These are phyloP conservation scores for Cryptocheilus praepositus DNA, from an alignment of 2,888 invertebrate genomes.

Conservation along the genomic window DNA sequence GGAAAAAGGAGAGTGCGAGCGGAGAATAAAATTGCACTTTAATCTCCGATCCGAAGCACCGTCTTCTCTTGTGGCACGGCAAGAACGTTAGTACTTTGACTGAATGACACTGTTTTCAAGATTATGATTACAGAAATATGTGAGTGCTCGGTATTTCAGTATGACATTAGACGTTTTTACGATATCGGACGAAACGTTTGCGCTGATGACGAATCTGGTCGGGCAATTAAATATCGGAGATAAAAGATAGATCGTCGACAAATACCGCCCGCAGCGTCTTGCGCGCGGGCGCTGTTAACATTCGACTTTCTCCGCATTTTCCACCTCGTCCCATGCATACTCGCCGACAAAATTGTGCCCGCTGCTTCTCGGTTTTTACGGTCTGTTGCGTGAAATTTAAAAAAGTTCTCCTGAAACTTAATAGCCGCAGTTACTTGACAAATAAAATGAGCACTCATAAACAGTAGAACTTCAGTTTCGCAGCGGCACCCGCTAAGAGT, in stretches of 20 bases:
- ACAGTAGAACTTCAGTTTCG: too few species aligned
- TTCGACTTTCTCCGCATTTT: neutral
- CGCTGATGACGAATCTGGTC: constrained; percentile 43
- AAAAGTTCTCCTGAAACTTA: too few species aligned
- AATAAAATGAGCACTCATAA: too few species aligned
- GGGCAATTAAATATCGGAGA: constrained; percentile 67
- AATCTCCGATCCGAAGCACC: constrained; percentile 18
- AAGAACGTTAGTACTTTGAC: constrained; percentile 20
- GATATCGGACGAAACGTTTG: neutral
- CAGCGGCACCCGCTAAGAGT: too few species aligned
- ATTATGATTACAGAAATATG: constrained; percentile 53
- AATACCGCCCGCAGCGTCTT: neutral
- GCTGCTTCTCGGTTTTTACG: too few species aligned
- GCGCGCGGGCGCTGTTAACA: neutral
- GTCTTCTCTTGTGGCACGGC: neutral
- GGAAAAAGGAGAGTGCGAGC: neutral
- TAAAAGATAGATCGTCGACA: constrained; percentile 49
- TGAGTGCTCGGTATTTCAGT: constrained; percentile 47
- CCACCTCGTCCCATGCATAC: neutral
- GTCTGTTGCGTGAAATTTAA: too few species aligned
- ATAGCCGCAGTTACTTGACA: too few species aligned
- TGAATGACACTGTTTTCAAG: constrained; percentile 47
- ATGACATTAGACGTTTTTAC: constrained; percentile 40
- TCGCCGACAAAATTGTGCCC: constrained; percentile 1
- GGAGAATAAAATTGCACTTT: constrained; percentile 2